Evolutionary conservation across 2,797 vertebrate species (phyloP).

Genomic region (Rachycentron canadum): DNA sequence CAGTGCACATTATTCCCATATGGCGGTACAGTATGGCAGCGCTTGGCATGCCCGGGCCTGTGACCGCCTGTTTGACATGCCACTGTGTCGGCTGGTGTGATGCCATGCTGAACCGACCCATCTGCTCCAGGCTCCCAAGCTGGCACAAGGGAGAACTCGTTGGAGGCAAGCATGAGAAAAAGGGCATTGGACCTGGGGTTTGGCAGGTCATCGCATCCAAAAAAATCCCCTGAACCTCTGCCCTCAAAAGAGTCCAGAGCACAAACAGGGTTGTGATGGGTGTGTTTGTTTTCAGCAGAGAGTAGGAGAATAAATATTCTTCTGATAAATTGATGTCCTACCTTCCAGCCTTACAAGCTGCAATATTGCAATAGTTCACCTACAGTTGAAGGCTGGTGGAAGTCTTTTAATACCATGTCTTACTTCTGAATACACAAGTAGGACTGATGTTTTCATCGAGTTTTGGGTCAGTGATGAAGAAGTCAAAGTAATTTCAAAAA

Average conservation of each 20-base stretch:
- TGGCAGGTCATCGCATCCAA: constrained; percentile 44
- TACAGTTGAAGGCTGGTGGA: background rate
- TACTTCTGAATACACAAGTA: background rate
- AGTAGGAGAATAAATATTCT: background rate
- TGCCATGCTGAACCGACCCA: constrained; percentile 76
- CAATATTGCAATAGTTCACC: background rate
- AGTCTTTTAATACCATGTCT: background rate
- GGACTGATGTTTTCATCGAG: background rate
- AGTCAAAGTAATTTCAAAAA: background rate
- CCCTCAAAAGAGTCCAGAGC: constrained; percentile 38
- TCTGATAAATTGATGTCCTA: background rate
- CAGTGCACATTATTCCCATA: constrained; percentile 59
- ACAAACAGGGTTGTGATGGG: constrained; percentile 49
- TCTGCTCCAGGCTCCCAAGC: constrained; percentile 66
- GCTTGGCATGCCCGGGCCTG: constrained; percentile 52
- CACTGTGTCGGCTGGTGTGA: constrained; percentile 70
- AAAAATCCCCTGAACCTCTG: constrained; percentile 53
- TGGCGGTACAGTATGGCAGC: constrained; percentile 57
- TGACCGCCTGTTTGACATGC: constrained; percentile 74
- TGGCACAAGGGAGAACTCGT: constrained; percentile 46
- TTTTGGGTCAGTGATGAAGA: background rate
- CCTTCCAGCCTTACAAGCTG: background rate
- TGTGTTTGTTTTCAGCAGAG: constrained; percentile 34
- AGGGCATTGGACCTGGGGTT: constrained; percentile 52
- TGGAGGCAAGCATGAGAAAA: constrained; percentile 49